A percentile compares a stretch with the other conserved stretches of the same genome.
Conservation (phyloP, 2,888 invertebrate genomes). For the Drosophila monieri region DNA sequence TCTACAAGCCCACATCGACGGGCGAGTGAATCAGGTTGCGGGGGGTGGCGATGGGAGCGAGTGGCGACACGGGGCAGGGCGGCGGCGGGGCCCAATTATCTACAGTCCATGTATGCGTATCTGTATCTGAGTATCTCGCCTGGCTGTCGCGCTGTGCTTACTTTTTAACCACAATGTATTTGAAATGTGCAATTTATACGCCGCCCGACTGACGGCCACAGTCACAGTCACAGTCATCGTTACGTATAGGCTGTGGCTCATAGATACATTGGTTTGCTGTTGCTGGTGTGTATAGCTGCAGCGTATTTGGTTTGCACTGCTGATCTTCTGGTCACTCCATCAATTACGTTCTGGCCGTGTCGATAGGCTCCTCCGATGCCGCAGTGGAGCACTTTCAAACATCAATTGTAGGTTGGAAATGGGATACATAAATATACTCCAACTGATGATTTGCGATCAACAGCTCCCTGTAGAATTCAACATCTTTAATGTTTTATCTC, state of each 20-base stretch:
- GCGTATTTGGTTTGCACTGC: slow-evolving; percentile 36
- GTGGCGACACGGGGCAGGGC: background rate
- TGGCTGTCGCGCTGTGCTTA: slow-evolving; percentile 57
- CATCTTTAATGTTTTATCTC: no score
- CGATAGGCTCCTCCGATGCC: slow-evolving; percentile 8
- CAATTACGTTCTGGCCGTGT: slow-evolving; percentile 63
- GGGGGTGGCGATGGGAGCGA: background rate
- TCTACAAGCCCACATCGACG: slow-evolving; percentile 5
- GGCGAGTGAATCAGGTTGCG: slow-evolving; percentile 15
- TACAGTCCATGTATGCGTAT: slow-evolving; percentile 44
- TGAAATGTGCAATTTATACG: slow-evolving; percentile 78
- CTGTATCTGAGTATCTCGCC: slow-evolving; percentile 56
- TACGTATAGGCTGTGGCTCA: slow-evolving; percentile 12
- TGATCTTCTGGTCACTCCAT: slow-evolving; percentile 62
- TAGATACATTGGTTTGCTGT: slow-evolving; percentile 13
- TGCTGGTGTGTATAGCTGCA: slow-evolving; percentile 24
- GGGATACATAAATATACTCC: no score
- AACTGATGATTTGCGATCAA: no score
- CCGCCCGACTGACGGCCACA: slow-evolving; percentile 34
- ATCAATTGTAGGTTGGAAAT: background rate
- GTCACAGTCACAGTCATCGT: slow-evolving; percentile 6
- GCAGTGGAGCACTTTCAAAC: background rate
- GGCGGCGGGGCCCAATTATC: slow-evolving; percentile 46
- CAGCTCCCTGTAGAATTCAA: no score
- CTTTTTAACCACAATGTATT: slow-evolving; percentile 79